phyloP scores from a whole-genome alignment of 2,888 invertebrate species.

The Melanchra persicariae region DNA sequence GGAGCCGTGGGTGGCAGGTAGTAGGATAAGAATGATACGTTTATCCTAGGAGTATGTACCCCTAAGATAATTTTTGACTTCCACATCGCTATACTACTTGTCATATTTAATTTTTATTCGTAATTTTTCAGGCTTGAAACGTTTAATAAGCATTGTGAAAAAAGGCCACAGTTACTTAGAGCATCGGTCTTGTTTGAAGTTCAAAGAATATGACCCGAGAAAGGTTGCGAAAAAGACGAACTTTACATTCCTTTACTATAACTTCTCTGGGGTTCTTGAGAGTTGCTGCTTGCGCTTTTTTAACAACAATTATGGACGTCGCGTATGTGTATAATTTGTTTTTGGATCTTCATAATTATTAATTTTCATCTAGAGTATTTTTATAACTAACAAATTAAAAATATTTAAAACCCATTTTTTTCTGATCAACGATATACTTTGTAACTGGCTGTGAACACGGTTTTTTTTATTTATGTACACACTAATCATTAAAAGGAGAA shows the following conservation, averaged over 20 bases:
- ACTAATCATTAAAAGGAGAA: too few relatives aligned
- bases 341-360: too few relatives aligned
- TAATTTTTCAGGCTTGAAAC: slow-evolving; percentile 66
- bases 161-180: slow-evolving; percentile 76
- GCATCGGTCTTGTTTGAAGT: slow-evolving; percentile 77
- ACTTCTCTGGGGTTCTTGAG: slow-evolving; percentile 81
- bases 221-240: slow-evolving; percentile 63
- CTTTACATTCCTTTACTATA: slow-evolving; percentile 79
- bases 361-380: too few relatives aligned
- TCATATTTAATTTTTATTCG: neutral
- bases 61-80: too few relatives aligned
- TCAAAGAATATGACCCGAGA: slow-evolving; percentile 75
- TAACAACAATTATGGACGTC: slow-evolving; percentile 68
- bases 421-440: too few relatives aligned
- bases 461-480: too few relatives aligned
- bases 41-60: too few relatives aligned
- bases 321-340: slow-evolving; percentile 70
- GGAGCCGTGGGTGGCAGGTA: too few relatives aligned
- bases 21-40: too few relatives aligned
- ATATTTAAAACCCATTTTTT: too few relatives aligned
- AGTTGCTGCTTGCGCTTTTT: slow-evolving; percentile 78
- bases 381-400: too few relatives aligned
- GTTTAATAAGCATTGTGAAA: slow-evolving; percentile 74
- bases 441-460: too few relatives aligned
- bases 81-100: neutral